Evolutionary conservation across 2,888 invertebrate species (phyloP), one percentile per base, ranked within the genome.

Genomic region (Apotomis turbidana): DNA sequence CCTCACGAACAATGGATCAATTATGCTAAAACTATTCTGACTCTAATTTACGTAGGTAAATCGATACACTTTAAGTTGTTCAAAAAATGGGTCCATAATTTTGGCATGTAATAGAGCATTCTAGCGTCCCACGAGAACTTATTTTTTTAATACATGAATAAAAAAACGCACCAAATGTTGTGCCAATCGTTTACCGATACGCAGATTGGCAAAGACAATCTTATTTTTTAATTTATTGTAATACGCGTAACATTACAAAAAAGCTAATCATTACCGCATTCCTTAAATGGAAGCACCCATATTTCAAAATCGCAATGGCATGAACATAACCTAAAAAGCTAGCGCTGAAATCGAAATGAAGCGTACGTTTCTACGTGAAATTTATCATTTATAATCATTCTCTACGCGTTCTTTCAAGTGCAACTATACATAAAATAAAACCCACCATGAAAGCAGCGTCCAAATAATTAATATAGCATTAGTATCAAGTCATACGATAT

Each of bases 381-480:
- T 58, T 79, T 77, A 93, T 95, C 94, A 95, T 90, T 94, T 91
- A 83, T 95, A 95, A 89, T 95, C 95, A 79, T 90, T 91, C 74
- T 95, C 95, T 81, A 95, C 95, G 87, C 89, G 93, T 79, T 93
- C 94, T 93, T 94, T 95, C 83, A 95, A 91, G 83, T 92, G 90
- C 89, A 93, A 81, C 93, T 93, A 87, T 67, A 66, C 66, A 54
- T 55, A 46, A 62, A 71, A 77, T 68, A 74, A 51, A 81, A 86
- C 91, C 94, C 94, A 94, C 93, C 94, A 90, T 86, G 80, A 76
- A 90, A 92, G 94, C 93, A 90, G 93, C 93, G 94, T 91, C 92
- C 92, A 89, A 91, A 88, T 83, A 74, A 79, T 84, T 85, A 88
- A 81, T 78, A 84, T 78, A 81, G 85, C 81, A 80, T 78, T 77